These are phyloP conservation scores for Coecobrya sp. DNA, from an alignment of 2,888 invertebrate species.

Conservation along the genomic window DNA sequence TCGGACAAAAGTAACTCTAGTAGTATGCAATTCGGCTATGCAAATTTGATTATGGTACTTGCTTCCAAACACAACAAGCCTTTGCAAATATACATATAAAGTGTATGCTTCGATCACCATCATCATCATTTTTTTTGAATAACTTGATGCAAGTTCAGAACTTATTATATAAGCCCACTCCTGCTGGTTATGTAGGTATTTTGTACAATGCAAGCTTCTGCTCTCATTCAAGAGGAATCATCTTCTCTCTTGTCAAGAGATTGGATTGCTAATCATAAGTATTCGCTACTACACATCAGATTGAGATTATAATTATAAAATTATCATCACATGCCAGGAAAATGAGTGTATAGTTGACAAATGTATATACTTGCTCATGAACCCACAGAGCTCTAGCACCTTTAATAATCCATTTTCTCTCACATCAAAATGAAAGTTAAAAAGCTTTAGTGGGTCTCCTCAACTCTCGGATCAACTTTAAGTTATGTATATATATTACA, in stretches of 20 bases:
- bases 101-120: not conserved
- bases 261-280: not conserved
- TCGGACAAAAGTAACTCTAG: constrained; percentile 9
- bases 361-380: not conserved
- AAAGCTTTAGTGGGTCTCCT: not conserved
- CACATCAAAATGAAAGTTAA: constrained; percentile 29
- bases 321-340: not conserved
- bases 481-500: not conserved
- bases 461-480: not conserved
- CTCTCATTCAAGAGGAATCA: not conserved
- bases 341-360: constrained; percentile 11
- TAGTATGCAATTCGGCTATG: no score
- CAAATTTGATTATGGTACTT: no score
- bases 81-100: no score
- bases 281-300: not conserved
- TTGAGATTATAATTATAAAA: constrained; percentile 17
- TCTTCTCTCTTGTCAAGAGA: not conserved
- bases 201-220: not conserved
- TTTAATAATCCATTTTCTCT: not conserved
- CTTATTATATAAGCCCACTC: not conserved
- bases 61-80: no score
- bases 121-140: not conserved
- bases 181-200: not conserved
- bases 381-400: not conserved
- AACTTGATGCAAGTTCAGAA: not conserved